Evolutionary conservation across 2,888 invertebrate genomes (phyloP), one percentile per base, ranked within the genome.

Genomic region (Chaetogeoica ovagalla): DNA sequence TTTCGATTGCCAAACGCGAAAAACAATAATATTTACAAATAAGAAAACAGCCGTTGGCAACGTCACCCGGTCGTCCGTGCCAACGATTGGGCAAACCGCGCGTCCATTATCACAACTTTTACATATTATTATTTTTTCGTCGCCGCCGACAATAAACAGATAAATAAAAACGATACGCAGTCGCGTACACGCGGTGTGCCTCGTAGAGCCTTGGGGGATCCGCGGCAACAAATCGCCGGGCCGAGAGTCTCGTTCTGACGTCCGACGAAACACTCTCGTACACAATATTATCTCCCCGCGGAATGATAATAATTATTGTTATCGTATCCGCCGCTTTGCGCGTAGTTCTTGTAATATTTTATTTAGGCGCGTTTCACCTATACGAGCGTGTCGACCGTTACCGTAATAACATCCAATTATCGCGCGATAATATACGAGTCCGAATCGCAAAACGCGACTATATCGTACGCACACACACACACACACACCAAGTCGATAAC

Each of bases 71-170:
- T 71, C 70, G 65, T 63, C 63, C 43, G 71, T 79, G 79, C 79
- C 79, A 79, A 79, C 79, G 79, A 79, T 79, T 79, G 57, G 70
- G 79, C 63, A 79, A 79, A 79, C 79, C 71, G 21, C 71, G 21
- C 71, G n/a, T n/a, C n/a, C 79, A 71, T 79, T 55, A 70, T 79
- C 79, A 71, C 79, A 65, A 63, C 79, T 79, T 65, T 23, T 52
- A 7, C 48, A 23, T 63, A 21, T 30, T 21, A 52, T 65, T 65
- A 21, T 62, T 65, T 57, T 37, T 57, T 57, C 55, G 9, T 37
- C 11, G 30, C 52, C 52, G 48, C 43, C 43, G 55, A 55, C 52
- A 19, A 55, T 55, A 68, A 48, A 48, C 21, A 59, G 21, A 43
- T 43, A 43, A 43, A 43, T 43, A 6, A 43, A 43, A 43, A 43